A percentile compares a stretch with the other conserved stretches of the same genome.
Conservation (phyloP, 2,113 vertebrate genomes). For the Hippocampus comes region DNA sequence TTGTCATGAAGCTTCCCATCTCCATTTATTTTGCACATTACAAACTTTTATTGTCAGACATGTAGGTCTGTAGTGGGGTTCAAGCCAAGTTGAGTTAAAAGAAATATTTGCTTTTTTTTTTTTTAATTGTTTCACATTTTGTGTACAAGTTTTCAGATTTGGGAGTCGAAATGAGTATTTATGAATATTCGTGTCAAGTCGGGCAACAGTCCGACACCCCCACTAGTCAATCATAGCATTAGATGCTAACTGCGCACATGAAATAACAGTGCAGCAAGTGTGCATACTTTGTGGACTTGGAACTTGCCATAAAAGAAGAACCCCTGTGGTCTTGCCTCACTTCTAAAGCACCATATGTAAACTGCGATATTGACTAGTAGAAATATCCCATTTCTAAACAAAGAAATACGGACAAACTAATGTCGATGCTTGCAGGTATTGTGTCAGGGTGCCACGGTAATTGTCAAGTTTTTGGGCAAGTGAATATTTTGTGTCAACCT, state of each 20-base stretch:
- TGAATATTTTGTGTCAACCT: conserved; percentile 63
- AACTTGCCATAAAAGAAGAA: conserved; percentile 47
- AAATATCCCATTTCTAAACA: conserved; percentile 31
- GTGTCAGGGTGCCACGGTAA: conserved; percentile 30
- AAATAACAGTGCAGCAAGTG: conserved; percentile 9
- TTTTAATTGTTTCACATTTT: neutral
- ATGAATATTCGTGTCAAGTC: neutral
- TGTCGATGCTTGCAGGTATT: conserved; percentile 32
- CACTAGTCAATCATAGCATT: neutral
- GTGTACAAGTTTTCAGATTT: neutral
- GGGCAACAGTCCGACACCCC: neutral
- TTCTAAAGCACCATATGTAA: conserved; percentile 63
- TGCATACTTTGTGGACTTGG: conserved; percentile 34
- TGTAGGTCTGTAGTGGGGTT: neutral
- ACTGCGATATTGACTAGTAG: conserved; percentile 45
- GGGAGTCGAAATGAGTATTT: neutral
- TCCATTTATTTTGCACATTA: conserved; percentile 10
- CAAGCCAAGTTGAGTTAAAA: neutral
- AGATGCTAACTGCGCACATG: conserved; percentile 13
- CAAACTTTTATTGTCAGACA: neutral
- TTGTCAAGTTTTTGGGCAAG: conserved; percentile 54
- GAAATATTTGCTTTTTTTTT: neutral
- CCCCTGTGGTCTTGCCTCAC: conserved; percentile 40
- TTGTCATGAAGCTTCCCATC: neutral
- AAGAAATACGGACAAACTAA: conserved; percentile 32